Evolutionary conservation across 2,113 vertebrate genomes (phyloP).

Genomic region (Amphiprion ocellaris): DNA sequence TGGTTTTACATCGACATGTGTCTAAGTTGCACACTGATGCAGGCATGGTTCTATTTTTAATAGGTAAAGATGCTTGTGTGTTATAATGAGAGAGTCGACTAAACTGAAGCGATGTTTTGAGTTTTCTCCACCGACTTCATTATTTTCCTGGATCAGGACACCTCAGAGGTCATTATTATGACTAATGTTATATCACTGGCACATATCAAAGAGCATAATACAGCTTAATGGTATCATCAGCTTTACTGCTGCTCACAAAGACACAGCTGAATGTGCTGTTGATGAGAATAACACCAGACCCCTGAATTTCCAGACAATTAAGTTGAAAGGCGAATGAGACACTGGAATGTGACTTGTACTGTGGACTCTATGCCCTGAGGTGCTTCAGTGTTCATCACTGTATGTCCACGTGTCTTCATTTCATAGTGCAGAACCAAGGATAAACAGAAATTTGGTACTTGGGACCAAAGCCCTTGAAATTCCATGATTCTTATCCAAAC

Average conservation of each 20-base stretch:
- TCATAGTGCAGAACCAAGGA: neutral
- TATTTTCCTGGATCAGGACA: conserved; percentile 34
- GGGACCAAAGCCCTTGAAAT: neutral
- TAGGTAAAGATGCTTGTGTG: conserved; percentile 44
- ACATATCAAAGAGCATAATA: conserved; percentile 38
- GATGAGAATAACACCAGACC: conserved; percentile 19
- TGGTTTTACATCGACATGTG: conserved; percentile 55
- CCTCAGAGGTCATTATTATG: conserved; percentile 29
- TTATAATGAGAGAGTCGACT: conserved; percentile 22
- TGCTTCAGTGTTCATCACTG: neutral
- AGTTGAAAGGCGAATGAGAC: conserved; percentile 11
- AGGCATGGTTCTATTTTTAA: conserved; percentile 69
- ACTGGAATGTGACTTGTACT: neutral
- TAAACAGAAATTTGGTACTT: conserved; percentile 1
- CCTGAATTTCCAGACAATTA: conserved; percentile 19
- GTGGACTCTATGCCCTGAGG: neutral
- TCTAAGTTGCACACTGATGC: conserved; percentile 57
- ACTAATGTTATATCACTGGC: conserved; percentile 10
- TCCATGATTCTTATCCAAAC: neutral
- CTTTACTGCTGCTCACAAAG: conserved; percentile 14
- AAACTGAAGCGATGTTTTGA: conserved; percentile 16
- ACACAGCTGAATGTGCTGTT: conserved; percentile 40
- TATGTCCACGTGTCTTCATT: neutral
- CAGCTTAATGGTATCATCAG: conserved; percentile 39
- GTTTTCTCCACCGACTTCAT: conserved; percentile 14